These are phyloP conservation scores for Tridacna crocea DNA, from an alignment of 2,888 invertebrate species.

Conservation along the genomic window DNA sequence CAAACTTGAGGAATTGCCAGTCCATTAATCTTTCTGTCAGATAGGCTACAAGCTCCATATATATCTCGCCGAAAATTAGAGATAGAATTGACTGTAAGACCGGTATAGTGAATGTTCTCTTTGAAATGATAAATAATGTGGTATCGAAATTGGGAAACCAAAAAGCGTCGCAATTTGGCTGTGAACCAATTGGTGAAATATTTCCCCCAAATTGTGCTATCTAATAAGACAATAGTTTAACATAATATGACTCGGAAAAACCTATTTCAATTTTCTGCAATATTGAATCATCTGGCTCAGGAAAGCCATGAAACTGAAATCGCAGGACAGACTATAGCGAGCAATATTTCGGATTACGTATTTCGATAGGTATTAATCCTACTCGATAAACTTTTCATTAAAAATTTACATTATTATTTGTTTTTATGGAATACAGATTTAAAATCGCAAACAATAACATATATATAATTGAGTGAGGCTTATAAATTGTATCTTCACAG, in stretches of 20 bases:
- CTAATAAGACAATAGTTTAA: conserved; percentile 3
- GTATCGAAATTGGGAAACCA: background rate
- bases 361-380: no score
- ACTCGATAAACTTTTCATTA: no score
- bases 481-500: no score
- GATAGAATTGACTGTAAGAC: background rate
- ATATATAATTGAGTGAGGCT: no score
- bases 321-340: background rate
- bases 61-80: conserved; percentile 3
- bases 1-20: conserved; percentile 9
- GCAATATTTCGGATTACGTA: background rate
- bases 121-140: background rate
- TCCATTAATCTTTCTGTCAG: conserved; percentile 44
- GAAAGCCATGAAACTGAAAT: background rate
- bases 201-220: background rate
- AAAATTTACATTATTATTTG: no score
- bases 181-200: background rate
- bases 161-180: background rate
- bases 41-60: conserved; percentile 12
- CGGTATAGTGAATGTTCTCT: background rate
- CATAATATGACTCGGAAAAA: background rate
- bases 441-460: no score
- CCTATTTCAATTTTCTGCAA: background rate
- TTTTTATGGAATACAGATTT: no score
- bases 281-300: background rate